These are phyloP conservation scores for Rostratula benghalensis DNA, from an alignment of 2,113 vertebrate genomes.

Conservation along the genomic window DNA sequence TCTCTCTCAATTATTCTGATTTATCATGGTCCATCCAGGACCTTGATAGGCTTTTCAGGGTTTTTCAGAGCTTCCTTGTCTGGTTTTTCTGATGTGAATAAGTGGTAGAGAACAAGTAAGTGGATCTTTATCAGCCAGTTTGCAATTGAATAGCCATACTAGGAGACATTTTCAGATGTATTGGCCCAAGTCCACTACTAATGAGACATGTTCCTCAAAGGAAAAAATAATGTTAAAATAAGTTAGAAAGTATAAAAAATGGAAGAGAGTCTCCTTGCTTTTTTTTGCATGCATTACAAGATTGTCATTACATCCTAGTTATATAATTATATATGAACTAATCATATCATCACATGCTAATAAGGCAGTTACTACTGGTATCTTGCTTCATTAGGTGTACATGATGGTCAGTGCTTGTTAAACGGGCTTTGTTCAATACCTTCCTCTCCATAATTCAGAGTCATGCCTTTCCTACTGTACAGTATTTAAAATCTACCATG, in stretches of 20 bases:
- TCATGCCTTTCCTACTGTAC: not conserved
- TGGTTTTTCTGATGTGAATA: not conserved
- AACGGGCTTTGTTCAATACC: not conserved
- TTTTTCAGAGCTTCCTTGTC: not conserved
- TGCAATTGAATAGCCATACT: not conserved
- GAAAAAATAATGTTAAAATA: not conserved
- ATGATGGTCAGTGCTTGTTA: not conserved
- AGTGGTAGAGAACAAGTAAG: not conserved
- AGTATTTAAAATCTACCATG: not conserved
- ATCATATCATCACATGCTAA: not conserved
- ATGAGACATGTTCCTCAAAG: not conserved
- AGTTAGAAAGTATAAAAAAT: not conserved
- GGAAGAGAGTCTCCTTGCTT: not conserved
- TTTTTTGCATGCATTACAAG: not conserved
- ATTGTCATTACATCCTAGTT: not conserved
- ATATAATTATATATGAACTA: not conserved
- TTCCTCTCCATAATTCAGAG: not conserved
- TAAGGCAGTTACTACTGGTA: not conserved
- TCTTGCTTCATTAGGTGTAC: not conserved
- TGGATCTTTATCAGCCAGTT: not conserved
- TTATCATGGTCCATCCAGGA: not conserved
- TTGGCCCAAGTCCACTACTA: not conserved
- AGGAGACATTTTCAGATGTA: not conserved
- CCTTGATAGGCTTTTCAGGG: not conserved
- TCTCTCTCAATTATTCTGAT: not conserved